Evolutionary conservation across 2,888 invertebrate species (phyloP).

Genomic region (Cataglyphis albicans): DNA sequence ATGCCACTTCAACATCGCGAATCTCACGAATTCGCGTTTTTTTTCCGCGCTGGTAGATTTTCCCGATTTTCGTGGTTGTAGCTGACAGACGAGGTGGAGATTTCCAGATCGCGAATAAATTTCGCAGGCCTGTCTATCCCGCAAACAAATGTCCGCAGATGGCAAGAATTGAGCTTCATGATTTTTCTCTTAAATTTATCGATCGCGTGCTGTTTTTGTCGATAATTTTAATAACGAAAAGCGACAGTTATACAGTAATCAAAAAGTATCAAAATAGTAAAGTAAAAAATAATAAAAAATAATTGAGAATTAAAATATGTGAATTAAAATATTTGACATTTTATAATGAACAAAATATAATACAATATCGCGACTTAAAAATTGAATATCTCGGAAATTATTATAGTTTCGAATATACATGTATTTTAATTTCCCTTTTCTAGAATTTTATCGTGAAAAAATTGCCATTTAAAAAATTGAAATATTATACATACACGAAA

Average conservation of each 20-base stretch:
- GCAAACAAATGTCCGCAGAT: constrained; percentile 21
- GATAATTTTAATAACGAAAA: not conserved
- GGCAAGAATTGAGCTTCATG: not conserved
- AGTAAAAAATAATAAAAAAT: not conserved
- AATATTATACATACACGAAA: too few species aligned
- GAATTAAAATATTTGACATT: not conserved
- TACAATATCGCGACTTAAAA: not conserved
- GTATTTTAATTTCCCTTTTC: not conserved
- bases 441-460: not conserved
- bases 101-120: constrained; percentile 28
- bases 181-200: constrained; percentile 2
- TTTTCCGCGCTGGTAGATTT: constrained; percentile 25
- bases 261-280: too few species aligned
- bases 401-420: not conserved
- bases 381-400: not conserved
- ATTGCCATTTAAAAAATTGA: not conserved
- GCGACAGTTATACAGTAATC: not conserved
- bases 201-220: not conserved
- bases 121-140: constrained; percentile 9
- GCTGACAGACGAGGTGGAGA: constrained; percentile 24
- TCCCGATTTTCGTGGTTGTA: constrained; percentile 36
- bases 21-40: constrained; percentile 33
- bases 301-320: not conserved
- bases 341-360: not conserved
- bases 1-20: constrained; percentile 37